Base-by-base conservation (phyloP, 2,888 invertebrate genomes). In the Noctua comes region DNA sequence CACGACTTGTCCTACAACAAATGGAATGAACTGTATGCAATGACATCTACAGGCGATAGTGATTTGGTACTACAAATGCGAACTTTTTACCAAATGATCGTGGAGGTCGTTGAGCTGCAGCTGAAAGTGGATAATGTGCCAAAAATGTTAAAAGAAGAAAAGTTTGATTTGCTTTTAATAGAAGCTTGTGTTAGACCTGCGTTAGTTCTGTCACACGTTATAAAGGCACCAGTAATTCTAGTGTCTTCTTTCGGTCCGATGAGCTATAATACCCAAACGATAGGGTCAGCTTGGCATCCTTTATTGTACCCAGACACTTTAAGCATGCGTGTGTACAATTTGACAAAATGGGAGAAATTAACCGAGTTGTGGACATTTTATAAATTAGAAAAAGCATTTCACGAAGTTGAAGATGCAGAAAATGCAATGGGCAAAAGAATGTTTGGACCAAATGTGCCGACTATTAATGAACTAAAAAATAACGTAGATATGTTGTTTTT, bases 401-500 rank as follows among this genome's bases (percentile, higher is more conserved):
- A 62, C 1, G 71, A 75, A 31, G 7, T 68, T 4, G 82, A 84
- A 48, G 86, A 86, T 7, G 88, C 3, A 31, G 74, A 90, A 40
- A 78, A 91, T 77, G 68, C 76, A 51, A 76, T 88, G 72, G 62
- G 89, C 0, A 89, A 73, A 68, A 79, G 65, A 73, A n/a, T 87
- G 7, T 91, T 92, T 83, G 93, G 93, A 11, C 62, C 86, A 7
- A 78, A 91, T 48, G 69, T 86, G 6, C 91, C 92, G 1, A 31
- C 79, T 18, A 18, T 92, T 4, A 78, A 48, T 24, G 89, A 90
- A 69, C 83, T 93, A 48, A 79, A 73, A 21, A 85, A 91, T 31
- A 91, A 91, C 74, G 89, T 94, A 16, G 93, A 94, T 70, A 88
- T 96, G 91, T 68, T 96, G n/a, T 93, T 97, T 79, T 68, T 95